Conservation (phyloP, 2,797 vertebrate genomes). For the Lacerta bilineata region DNA sequence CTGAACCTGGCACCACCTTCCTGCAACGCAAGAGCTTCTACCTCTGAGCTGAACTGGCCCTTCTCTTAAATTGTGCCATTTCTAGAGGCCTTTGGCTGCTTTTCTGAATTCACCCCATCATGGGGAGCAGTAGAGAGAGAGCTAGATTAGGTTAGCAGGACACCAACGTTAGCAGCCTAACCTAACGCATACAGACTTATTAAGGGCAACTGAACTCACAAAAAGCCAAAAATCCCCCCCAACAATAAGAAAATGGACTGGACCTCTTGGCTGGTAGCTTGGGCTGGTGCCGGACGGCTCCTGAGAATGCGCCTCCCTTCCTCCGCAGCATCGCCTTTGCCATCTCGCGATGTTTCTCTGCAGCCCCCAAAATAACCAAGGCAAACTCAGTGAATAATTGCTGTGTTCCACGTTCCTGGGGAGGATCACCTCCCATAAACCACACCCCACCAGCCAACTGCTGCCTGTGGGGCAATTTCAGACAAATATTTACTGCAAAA, state of each 20-base stretch:
- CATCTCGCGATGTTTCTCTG: constrained; percentile 93
- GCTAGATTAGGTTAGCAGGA: no score
- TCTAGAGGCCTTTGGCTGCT: no score
- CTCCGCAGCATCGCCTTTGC: constrained; percentile 89
- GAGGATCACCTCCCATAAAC: not conserved
- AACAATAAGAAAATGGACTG: not conserved
- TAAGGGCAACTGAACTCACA: not conserved
- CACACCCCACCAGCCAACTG: rapidly evolving
- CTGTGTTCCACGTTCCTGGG: no score
- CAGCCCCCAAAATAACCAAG: constrained; percentile 55
- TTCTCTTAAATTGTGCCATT: not conserved
- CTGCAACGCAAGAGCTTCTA: not conserved
- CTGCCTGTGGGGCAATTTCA: not conserved
- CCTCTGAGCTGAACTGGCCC: not conserved
- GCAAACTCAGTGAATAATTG: no score
- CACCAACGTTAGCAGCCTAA: not conserved
- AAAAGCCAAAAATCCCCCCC: no score
- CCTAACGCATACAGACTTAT: not conserved
- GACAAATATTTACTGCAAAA: not conserved
- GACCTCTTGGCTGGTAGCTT: constrained; percentile 87
- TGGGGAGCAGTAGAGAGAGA: no score
- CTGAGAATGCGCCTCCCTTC: constrained; percentile 87
- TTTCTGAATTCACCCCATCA: no score
- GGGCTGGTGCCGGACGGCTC: constrained; percentile 78
- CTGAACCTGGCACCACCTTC: not conserved